Evolutionary conservation across 2,113 vertebrate genomes (phyloP).

Genomic region (Trematocara macrostoma): DNA sequence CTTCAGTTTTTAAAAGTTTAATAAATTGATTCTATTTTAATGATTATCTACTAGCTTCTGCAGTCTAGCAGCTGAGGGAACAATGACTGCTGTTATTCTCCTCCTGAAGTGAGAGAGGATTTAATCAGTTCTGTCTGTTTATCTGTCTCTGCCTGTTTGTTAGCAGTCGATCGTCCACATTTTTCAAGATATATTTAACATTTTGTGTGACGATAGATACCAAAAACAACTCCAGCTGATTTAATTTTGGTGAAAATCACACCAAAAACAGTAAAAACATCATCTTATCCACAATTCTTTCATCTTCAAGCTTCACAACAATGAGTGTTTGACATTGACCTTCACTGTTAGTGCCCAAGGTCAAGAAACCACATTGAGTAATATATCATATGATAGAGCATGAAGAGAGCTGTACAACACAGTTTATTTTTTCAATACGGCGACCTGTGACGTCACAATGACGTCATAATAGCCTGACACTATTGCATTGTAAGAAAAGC

Average conservation of each 20-base stretch:
- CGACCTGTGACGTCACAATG: rapidly evolving
- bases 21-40: neutral
- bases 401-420: neutral
- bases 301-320: neutral
- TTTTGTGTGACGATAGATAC: neutral
- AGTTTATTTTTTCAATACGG: neutral
- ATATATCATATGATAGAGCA: neutral
- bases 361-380: neutral
- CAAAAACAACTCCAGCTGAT: neutral
- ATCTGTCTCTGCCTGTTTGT: neutral
- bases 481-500: neutral
- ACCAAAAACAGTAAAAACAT: neutral
- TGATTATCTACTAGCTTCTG: neutral
- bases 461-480: neutral
- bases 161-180: neutral
- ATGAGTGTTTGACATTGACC: neutral
- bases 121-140: neutral
- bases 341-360: neutral
- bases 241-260: neutral
- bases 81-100: neutral
- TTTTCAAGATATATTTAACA: neutral
- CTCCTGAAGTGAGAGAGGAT: neutral
- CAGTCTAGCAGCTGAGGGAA: neutral
- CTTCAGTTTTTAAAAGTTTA: neutral
- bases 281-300: neutral